Evolutionary conservation across 2,888 invertebrate genomes (phyloP).

Genomic region (Eremobia ochroleuca): DNA sequence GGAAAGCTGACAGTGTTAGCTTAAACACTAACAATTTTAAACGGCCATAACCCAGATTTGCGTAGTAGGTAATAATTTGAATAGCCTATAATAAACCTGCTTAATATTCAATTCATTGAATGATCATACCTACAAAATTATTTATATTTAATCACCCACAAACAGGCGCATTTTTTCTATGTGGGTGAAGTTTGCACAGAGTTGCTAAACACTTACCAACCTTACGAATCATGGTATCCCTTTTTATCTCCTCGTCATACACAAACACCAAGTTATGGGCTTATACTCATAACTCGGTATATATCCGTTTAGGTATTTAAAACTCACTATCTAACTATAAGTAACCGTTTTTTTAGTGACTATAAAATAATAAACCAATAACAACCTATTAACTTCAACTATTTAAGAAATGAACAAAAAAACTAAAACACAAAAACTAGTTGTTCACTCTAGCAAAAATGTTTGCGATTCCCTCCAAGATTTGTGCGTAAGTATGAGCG

Average conservation of each 20-base stretch:
- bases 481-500: constrained; percentile 81
- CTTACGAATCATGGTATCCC: background rate
- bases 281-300: background rate
- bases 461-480: constrained; percentile 74
- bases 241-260: background rate
- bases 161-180: background rate
- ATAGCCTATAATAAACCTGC: background rate
- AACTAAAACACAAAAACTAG: constrained; percentile 30
- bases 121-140: background rate
- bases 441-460: constrained; percentile 60
- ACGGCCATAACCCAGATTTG: constrained; percentile 19
- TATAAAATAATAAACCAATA: background rate
- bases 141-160: background rate
- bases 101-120: constrained; percentile 4
- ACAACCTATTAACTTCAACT: background rate
- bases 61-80: constrained; percentile 19
- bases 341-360: background rate
- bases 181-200: background rate
- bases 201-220: too few species aligned
- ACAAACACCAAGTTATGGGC: background rate
- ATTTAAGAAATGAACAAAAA: constrained; percentile 25
- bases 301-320: background rate
- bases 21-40: constrained; percentile 5
- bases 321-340: too few species aligned
- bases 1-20: background rate